Conservation (phyloP, 2,113 vertebrate species). For the Seriola aureovittata region DNA sequence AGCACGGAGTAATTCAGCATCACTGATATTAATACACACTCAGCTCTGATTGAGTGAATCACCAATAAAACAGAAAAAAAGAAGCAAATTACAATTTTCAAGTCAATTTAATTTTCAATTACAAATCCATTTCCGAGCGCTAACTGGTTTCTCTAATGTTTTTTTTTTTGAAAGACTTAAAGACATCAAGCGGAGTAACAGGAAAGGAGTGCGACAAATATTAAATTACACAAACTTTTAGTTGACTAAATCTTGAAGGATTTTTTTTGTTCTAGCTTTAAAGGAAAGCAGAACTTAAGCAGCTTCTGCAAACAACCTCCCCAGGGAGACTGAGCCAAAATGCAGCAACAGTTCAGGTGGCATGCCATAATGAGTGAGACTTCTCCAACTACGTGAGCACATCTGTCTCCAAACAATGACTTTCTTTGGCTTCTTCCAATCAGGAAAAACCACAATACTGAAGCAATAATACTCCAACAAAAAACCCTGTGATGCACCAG, state of each 20-base stretch:
- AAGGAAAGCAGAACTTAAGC: too few relatives aligned
- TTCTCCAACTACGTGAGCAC: background rate
- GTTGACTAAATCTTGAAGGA: too few relatives aligned
- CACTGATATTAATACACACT: background rate
- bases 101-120: conserved; percentile 11
- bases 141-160: conserved; percentile 10
- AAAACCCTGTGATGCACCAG: conserved; percentile 1
- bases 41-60: background rate
- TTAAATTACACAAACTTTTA: background rate
- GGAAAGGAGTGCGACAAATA: background rate
- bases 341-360: background rate
- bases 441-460: background rate
- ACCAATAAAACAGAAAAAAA: background rate
- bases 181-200: background rate
- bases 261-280: too few relatives aligned
- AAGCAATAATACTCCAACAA: background rate
- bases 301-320: background rate
- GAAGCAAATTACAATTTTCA: background rate
- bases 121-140: background rate
- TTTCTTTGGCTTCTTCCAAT: background rate
- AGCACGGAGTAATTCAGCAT: background rate
- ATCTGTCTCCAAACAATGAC: background rate
- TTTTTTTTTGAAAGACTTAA: background rate
- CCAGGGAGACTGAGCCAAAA: background rate
- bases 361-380: too few relatives aligned